These are phyloP conservation scores for Myotis findleyi DNA, from an alignment of 2,797 vertebrate genomes.

Conservation along the genomic window DNA sequence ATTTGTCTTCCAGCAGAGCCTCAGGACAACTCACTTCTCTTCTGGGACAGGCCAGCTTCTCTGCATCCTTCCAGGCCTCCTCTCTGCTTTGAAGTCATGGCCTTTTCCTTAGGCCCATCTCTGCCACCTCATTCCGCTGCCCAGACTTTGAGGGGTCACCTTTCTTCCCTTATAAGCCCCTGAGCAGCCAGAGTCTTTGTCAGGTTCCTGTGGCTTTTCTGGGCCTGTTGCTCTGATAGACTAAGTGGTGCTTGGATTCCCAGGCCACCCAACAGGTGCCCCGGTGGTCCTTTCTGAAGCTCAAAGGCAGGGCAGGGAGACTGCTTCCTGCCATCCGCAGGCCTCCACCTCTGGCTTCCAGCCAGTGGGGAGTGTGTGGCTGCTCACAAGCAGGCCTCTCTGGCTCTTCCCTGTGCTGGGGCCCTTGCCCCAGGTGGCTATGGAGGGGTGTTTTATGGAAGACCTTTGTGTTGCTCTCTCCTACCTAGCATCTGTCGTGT, in stretches of 20 bases:
- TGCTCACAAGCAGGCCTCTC: background rate
- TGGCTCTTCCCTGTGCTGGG: background rate
- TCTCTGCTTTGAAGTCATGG: background rate
- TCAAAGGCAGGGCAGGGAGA: background rate
- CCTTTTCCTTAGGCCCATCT: background rate
- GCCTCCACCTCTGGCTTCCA: background rate
- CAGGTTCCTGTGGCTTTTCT: background rate
- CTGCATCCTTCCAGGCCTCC: background rate
- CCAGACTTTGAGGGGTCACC: background rate
- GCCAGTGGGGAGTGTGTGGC: background rate
- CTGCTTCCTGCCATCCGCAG: background rate
- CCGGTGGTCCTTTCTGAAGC: background rate
- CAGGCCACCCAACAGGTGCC: background rate
- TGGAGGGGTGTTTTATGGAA: background rate
- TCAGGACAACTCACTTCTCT: background rate
- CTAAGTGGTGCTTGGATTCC: background rate
- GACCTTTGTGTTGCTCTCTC: background rate
- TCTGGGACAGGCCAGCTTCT: background rate
- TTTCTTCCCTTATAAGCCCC: background rate
- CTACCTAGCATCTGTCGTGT: background rate
- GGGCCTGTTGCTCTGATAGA: background rate
- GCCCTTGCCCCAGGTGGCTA: background rate
- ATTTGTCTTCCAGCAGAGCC: background rate
- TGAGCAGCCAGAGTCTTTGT: background rate
- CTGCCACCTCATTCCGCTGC: background rate